Conservation (phyloP, 92 coral and sea anemone genomes). For the Metridium senile region DNA sequence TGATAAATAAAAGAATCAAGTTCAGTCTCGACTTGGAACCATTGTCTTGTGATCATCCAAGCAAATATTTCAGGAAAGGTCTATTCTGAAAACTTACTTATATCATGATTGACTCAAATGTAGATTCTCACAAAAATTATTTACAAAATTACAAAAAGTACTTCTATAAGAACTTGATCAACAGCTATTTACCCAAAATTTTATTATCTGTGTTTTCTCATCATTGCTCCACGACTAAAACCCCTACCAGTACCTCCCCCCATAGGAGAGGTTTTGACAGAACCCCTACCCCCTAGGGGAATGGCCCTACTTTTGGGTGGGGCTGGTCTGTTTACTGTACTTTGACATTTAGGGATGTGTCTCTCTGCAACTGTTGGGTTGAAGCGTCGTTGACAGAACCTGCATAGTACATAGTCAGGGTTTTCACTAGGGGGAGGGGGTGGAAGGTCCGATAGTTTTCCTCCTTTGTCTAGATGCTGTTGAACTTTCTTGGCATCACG, state of each 20-base stretch:
- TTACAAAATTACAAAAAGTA: not conserved
- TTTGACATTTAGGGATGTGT: constrained; percentile 97
- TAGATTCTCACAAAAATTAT: not conserved
- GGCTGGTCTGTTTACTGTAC: constrained; percentile 81
- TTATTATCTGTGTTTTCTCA: constrained; percentile 36
- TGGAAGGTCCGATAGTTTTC: constrained; percentile 91
- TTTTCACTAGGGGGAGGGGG: constrained; percentile 98
- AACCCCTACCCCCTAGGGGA: constrained; percentile 52
- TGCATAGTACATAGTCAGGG: constrained; percentile 93
- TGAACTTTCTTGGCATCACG: constrained; percentile 92
- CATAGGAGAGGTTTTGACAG: constrained; percentile 24
- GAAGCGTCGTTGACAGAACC: constrained; percentile 87
- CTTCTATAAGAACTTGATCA: not conserved
- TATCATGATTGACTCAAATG: not conserved
- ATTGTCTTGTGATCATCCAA: no score
- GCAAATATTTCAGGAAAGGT: not conserved
- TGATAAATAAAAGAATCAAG: no score
- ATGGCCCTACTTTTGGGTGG: constrained; percentile 92
- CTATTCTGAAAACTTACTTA: not conserved
- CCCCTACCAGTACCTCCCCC: not conserved
- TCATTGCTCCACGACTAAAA: constrained; percentile 39
- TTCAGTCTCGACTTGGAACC: no score
- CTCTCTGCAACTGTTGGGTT: constrained; percentile 94
- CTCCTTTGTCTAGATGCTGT: constrained; percentile 84
- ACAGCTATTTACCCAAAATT: not conserved